These are phyloP conservation scores for Hyles vespertilio DNA, from an alignment of 1,140 invertebrate genomes.

Conservation along the genomic window DNA sequence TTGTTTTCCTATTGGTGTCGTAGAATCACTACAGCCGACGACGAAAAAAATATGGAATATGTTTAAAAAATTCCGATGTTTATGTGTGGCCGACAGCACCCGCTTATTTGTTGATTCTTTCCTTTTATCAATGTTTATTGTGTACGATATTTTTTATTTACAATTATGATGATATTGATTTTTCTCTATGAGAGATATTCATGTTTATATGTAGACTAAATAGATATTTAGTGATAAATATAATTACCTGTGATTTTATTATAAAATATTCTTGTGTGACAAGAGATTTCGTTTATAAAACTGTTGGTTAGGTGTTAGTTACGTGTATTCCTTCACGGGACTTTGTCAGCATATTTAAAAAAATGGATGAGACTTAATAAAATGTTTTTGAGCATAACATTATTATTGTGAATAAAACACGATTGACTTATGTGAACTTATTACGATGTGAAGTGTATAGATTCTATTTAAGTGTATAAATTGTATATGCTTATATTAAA, in stretches of 20 bases:
- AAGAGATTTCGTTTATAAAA: constrained; percentile 34
- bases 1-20: too few species aligned
- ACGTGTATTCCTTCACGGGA: not conserved
- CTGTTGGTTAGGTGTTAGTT: constrained; percentile 22
- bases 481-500: too few species aligned
- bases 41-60: too few species aligned
- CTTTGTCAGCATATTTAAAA: constrained; percentile 1
- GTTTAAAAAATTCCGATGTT: not conserved
- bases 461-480: too few species aligned
- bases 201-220: constrained; percentile 2
- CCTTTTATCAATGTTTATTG: constrained; percentile 1
- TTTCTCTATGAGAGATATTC: constrained; percentile 7
- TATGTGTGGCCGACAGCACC: not conserved
- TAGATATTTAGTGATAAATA: constrained; percentile 48
- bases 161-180: not conserved
- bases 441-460: too few species aligned
- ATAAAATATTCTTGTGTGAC: constrained; percentile 58
- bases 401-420: not conserved
- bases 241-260: constrained; percentile 71
- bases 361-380: constrained; percentile 18
- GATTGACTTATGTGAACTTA: too few species aligned
- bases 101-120: not conserved
- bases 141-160: not conserved
- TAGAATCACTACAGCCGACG: too few species aligned
- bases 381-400: too few species aligned